Base-by-base conservation (phyloP, 2,113 vertebrate species). In the Cairina moschata region DNA sequence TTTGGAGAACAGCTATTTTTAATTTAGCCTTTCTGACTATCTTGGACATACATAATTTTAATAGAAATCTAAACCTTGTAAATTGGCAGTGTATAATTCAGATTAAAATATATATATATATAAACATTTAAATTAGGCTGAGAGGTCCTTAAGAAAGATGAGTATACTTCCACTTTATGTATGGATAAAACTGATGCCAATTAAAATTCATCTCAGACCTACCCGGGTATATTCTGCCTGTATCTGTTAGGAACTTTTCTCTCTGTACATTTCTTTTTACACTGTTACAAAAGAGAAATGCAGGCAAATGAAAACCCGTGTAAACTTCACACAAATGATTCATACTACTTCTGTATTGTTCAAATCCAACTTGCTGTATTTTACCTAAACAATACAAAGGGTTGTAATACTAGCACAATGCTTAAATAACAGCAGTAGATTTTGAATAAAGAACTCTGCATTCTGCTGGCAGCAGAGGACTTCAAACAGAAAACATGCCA, bases 401-500 rank as follows among this genome's bases (percentile, higher is more conserved):
- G 83, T 68, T 38, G 15, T 88, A 80, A 91, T 91, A 78, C 77
- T 91, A 86, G 89, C 93, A 96, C 93, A 97, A 91, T 96, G 95
- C 95, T 96, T 95, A 88, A 97, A 93, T 94, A 91, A 52, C 78
- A 96, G 89, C 86, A 92, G 83, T 94, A 85, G 94, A 92, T 96
- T 97, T 95, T 95, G 95, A 96, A 96, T 96, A 96, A 95, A 95
- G 87, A 95, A 50, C 91, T 96, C 93, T 91, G 72, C 96, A 88
- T 97, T 95, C 96, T 97, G 91, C 95, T 97, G 97, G 97, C 98
- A 98, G 97, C 74, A 44, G 73, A 97, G 91, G 93, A 97, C 87
- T 97, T 98, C 97, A 96, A 96, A 97, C 90, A 97, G 97, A 98
- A 98, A 97, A 97, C 97, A 98, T 96, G 97, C 97, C 97, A 98